A percentile compares a stretch with the other conserved stretches of the same genome.
These are phyloP conservation scores for Lycocorax pyrrhopterus DNA, from an alignment of 2,113 vertebrate species.

Conservation along the genomic window DNA sequence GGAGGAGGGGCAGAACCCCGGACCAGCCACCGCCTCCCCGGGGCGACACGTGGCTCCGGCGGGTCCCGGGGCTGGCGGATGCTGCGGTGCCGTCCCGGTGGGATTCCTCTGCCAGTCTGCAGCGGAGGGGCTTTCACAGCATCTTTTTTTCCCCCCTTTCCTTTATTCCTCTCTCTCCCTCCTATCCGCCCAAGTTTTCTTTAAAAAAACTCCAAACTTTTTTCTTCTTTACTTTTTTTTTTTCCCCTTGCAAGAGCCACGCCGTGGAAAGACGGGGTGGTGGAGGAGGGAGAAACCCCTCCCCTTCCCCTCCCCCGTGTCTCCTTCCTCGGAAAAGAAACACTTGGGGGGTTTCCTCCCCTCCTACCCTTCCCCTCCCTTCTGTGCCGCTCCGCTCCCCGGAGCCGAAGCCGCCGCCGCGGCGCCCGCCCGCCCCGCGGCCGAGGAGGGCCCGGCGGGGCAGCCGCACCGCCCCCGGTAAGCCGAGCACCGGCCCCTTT, in stretches of 20 bases:
- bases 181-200: not conserved
- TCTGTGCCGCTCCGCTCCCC: not conserved
- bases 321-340: slow-evolving; percentile 47
- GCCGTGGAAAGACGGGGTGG: slow-evolving; percentile 22
- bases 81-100: not conserved
- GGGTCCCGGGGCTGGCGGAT: not conserved
- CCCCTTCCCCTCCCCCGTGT: slow-evolving; percentile 46
- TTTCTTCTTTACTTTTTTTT: not conserved
- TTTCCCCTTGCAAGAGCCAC: not conserved
- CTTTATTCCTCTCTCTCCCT: no score
- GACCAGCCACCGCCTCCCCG: not conserved
- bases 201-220: not conserved
- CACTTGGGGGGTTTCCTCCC: slow-evolving; percentile 35
- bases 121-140: not conserved
- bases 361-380: not conserved
- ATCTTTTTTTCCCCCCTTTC: not conserved
- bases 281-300: slow-evolving; percentile 38
- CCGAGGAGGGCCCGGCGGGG: not conserved
- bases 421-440: not conserved
- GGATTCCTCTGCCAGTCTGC: not conserved
- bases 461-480: not conserved
- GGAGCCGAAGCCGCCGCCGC: not conserved
- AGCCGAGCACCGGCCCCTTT: not conserved
- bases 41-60: not conserved
- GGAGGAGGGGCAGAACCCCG: not conserved